A percentile compares a stretch with the other conserved stretches of the same genome.
Evolutionary conservation across 2,113 vertebrate species (phyloP).

Genomic region (Numida meleagris): DNA sequence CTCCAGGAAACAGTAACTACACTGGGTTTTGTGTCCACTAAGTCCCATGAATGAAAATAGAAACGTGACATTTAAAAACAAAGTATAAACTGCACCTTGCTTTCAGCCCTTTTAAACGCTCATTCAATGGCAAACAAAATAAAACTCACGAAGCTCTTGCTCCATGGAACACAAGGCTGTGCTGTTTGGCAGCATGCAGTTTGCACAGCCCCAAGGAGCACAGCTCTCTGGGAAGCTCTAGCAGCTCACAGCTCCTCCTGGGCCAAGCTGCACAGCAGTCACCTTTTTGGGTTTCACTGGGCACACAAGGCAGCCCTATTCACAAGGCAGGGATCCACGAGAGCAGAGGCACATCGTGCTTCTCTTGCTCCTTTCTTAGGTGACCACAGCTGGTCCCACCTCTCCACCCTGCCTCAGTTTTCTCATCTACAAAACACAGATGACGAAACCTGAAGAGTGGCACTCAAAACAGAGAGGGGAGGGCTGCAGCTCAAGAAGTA

Average conservation of each 20-base stretch:
- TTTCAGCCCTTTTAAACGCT: background rate
- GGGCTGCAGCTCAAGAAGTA: rapidly evolving
- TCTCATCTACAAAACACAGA: background rate
- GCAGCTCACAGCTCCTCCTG: background rate
- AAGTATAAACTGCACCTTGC: background rate
- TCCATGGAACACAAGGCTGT: rapidly evolving
- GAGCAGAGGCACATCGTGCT: rapidly evolving
- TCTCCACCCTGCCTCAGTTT: background rate
- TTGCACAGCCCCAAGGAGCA: background rate
- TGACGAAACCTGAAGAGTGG: rapidly evolving
- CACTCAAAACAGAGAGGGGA: background rate
- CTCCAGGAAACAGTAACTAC: constrained; percentile 22
- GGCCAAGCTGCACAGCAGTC: background rate
- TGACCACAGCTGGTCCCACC: background rate
- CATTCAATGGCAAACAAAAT: background rate
- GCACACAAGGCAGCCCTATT: rapidly evolving
- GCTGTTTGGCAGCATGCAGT: background rate
- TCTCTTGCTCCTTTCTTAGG: background rate
- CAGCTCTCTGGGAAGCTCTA: rapidly evolving
- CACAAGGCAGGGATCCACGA: rapidly evolving
- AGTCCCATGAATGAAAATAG: constrained; percentile 2
- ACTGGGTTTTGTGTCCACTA: background rate
- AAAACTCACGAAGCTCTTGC: background rate
- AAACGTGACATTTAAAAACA: constrained; percentile 62
- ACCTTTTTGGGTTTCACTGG: background rate